Base-by-base conservation (phyloP, 2,888 invertebrate genomes). In the Oscheius onirici region DNA sequence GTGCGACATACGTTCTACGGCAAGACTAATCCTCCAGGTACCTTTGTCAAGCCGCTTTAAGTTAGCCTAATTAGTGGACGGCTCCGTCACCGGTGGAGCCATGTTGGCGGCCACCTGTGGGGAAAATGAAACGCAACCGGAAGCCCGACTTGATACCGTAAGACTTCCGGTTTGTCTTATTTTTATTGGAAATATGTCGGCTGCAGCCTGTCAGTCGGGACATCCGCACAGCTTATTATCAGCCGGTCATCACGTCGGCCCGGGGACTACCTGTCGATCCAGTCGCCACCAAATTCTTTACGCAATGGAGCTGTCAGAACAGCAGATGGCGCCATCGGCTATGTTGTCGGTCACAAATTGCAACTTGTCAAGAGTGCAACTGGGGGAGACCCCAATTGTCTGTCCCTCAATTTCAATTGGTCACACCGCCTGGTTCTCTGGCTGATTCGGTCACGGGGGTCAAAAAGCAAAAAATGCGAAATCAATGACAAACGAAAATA, bases 311-410 rank as follows among this genome's bases (percentile, higher is more conserved):
- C 66, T 66, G 66, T 66, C 66, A 66, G 41, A 17, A 66, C 41
- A 54, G 54, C 66, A 66, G 66, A 66, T 66, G 66, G 66, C 52
- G 52, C 54, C 66, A 66, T 52, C 66, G 54, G 63, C 63, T 26
- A 28, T 49, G 63, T 49, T 13, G 8, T 24, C 10, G 28, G 13
- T 5, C 44, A 46, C 63, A 63, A 63, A 63, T 63, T 63, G 63
- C 49, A 28, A 63, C 49, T 63, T 63, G 63, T 63, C 63, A 63
- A 63, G 63, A 63, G 63, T 63, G 28, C 63, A 63, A 63, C 63
- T 46, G 63, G 24, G 34, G 8, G 34, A 34, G 24, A 17, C n/a
- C 20, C 10, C 58, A 58, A 58, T 58, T 58, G 58, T 41, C 24
- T 58, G 58, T 58, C 58, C 41, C 58, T 58, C 58, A 58, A 58